Conservation (phyloP, 2,113 vertebrate species). For the Sphaerodactylus townsendi region DNA sequence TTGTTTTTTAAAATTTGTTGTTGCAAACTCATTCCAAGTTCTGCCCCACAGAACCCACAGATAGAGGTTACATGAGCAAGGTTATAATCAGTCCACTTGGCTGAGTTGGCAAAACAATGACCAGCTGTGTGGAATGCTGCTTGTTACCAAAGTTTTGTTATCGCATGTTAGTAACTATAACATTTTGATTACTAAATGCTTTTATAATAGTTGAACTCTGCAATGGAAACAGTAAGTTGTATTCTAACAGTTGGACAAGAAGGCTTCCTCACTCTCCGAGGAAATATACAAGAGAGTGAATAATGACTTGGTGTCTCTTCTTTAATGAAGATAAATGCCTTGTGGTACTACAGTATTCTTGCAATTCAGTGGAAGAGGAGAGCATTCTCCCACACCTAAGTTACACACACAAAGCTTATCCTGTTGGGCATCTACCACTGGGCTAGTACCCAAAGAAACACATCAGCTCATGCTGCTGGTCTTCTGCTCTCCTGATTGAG, state of each 20-base stretch:
- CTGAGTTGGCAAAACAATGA: too few relatives aligned
- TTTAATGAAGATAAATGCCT: constrained; percentile 71
- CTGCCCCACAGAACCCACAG: too few relatives aligned
- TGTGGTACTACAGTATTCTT: neutral
- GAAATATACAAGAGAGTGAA: constrained; percentile 50
- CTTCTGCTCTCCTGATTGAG: neutral
- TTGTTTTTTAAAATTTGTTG: too few relatives aligned
- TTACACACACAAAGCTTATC: neutral
- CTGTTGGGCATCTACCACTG: constrained; percentile 53
- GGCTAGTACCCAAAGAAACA: constrained; percentile 51
- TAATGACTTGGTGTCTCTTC: constrained; percentile 69
- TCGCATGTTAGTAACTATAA: neutral
- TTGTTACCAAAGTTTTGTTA: neutral
- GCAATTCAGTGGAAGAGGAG: constrained; percentile 57
- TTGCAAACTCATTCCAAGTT: too few relatives aligned
- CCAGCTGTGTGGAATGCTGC: neutral
- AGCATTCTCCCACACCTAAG: constrained; percentile 59
- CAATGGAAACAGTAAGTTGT: constrained; percentile 6
- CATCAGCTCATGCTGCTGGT: constrained; percentile 62
- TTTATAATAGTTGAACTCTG: neutral
- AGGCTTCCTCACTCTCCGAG: constrained; percentile 39
- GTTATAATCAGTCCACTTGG: neutral
- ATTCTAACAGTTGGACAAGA: constrained; percentile 31
- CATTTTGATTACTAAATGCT: neutral
- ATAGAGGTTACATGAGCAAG: too few relatives aligned